phyloP scores from a whole-genome alignment of 2,797 vertebrate genomes.

The Propithecus perrieri region DNA sequence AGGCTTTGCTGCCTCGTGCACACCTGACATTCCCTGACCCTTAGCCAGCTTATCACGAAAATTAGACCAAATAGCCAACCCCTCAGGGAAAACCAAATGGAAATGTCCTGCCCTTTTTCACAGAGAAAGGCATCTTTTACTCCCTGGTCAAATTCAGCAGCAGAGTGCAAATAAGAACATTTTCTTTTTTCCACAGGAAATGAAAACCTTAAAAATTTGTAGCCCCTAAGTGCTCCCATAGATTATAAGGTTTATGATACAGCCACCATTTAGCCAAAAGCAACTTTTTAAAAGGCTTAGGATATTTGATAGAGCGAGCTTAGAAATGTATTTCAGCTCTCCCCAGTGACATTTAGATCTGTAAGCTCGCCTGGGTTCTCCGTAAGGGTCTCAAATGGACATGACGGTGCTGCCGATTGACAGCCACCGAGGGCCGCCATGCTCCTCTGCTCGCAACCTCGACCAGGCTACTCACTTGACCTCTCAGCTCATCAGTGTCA shows the following conservation, averaged over 20 bases:
- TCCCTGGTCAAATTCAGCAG: conserved; percentile 43
- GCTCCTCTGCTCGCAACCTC: background rate
- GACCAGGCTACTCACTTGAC: background rate
- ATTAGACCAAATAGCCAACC: conserved; percentile 39
- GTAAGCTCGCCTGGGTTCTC: background rate
- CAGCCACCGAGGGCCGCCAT: background rate
- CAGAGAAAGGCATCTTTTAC: conserved; percentile 40
- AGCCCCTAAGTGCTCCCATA: conserved; percentile 33
- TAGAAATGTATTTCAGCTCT: conserved; percentile 41
- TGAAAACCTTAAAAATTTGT: conserved; percentile 52
- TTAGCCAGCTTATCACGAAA: conserved; percentile 64
- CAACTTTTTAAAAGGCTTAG: conserved; percentile 44
- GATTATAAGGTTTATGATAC: conserved; percentile 53
- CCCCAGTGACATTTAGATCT: background rate
- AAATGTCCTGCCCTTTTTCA: conserved; percentile 39
- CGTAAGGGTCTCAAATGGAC: background rate
- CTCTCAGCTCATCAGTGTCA: background rate
- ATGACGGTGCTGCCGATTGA: background rate
- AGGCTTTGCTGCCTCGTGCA: background rate
- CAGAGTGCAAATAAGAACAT: conserved; percentile 5
- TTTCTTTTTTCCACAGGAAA: conserved; percentile 50
- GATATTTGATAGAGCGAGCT: conserved; percentile 17
- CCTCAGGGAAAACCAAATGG: conserved; percentile 48
- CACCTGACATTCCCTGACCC: conserved; percentile 35
- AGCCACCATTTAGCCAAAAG: conserved; percentile 50